phyloP scores from a whole-genome alignment of 2,888 invertebrate species.

The Pristionchus fissidentatus region DNA sequence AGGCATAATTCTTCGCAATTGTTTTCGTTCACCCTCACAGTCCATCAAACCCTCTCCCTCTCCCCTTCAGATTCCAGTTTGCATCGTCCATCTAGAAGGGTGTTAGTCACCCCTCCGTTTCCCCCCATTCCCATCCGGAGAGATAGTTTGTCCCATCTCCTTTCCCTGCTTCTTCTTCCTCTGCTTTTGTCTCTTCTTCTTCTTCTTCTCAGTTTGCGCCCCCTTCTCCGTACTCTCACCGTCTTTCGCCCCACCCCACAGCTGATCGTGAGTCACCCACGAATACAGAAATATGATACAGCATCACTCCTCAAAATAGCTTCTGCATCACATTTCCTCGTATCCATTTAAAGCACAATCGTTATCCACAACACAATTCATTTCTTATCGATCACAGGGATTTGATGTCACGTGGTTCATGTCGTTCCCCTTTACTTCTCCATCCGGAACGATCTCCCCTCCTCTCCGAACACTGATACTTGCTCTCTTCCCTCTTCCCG shows the following conservation, averaged over 20 bases:
- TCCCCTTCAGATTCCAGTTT: constrained; percentile 6
- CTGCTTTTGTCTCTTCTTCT: constrained; percentile 37
- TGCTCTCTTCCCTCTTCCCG: neutral
- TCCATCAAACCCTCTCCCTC: neutral
- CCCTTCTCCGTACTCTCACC: neutral
- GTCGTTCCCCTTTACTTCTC: neutral
- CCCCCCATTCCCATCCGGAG: neutral
- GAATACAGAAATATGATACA: neutral
- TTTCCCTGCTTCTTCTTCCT: neutral
- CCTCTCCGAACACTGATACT: neutral
- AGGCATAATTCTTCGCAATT: neutral
- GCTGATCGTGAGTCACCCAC: neutral
- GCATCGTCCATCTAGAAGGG: neutral
- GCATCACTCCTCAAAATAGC: neutral
- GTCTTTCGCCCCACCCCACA: neutral
- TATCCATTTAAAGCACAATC: neutral
- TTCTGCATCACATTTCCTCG: neutral
- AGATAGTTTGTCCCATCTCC: constrained; percentile 14
- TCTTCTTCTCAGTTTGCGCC: constrained; percentile 6
- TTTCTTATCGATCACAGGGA: too few species aligned
- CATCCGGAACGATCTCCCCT: neutral
- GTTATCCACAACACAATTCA: too few species aligned
- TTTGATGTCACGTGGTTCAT: neutral
- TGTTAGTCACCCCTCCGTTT: neutral
- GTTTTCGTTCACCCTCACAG: neutral